Conservation (phyloP, 2,113 vertebrate genomes). For the Pluvianellus socialis region DNA sequence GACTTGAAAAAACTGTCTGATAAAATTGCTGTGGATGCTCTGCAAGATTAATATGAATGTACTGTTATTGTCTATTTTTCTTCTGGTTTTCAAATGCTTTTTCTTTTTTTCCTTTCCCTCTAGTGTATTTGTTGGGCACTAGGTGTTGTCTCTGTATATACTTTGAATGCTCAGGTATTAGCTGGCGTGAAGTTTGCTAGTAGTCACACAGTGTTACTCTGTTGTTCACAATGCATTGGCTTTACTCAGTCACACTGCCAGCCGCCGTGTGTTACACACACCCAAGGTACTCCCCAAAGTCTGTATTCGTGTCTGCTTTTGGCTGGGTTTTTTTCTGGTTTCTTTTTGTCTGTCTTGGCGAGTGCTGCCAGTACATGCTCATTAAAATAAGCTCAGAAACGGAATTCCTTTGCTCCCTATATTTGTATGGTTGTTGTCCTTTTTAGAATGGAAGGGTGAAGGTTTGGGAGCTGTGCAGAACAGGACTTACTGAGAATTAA, state of each 20-base stretch:
- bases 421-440: neutral
- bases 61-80: neutral
- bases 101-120: too few species aligned
- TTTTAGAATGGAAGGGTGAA: neutral
- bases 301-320: neutral
- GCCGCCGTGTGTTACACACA: accelerated
- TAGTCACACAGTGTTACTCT: accelerated
- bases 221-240: neutral
- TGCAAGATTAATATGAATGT: neutral
- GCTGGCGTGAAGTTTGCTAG: accelerated
- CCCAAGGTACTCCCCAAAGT: neutral
- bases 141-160: neutral
- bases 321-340: accelerated
- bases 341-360: neutral
- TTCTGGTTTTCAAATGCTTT: neutral
- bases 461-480: neutral
- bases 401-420: neutral
- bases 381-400: neutral
- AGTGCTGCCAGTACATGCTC: neutral
- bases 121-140: neutral
- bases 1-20: neutral
- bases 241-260: neutral
- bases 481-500: neutral
- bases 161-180: accelerated
- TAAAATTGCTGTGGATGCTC: neutral